Evolutionary conservation across 2,888 invertebrate genomes (phyloP).

Genomic region (Metalampra italica): DNA sequence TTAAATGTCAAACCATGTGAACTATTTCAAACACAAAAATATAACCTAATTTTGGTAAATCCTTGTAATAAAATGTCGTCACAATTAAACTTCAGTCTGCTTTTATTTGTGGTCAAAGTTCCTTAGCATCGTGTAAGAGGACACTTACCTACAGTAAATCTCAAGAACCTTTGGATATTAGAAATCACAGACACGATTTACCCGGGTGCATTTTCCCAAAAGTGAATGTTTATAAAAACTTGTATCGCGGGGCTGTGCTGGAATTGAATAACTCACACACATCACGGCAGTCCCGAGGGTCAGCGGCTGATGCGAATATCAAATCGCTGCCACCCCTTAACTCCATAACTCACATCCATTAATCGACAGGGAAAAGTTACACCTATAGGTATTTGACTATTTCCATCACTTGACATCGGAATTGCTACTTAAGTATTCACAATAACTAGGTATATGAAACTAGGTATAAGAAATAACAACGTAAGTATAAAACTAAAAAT

Average conservation of each 20-base stretch:
- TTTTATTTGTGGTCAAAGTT: too few species aligned
- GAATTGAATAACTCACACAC: slow-evolving; percentile 48
- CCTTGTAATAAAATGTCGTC: too few species aligned
- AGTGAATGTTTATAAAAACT: slow-evolving; percentile 49
- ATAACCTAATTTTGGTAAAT: too few species aligned
- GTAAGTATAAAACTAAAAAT: slow-evolving; percentile 50
- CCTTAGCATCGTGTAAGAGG: too few species aligned
- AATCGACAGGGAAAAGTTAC: slow-evolving; percentile 51
- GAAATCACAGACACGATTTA: slow-evolving; percentile 31
- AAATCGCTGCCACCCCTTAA: slow-evolving; percentile 70
- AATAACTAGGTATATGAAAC: slow-evolving; percentile 2
- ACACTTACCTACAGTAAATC: too few species aligned
- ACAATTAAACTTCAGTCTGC: too few species aligned
- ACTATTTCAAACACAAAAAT: too few species aligned
- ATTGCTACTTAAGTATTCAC: slow-evolving; percentile 16
- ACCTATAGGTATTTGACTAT: slow-evolving; percentile 48
- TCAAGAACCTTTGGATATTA: background rate
- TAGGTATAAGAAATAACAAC: background rate
- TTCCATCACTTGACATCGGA: slow-evolving; percentile 38
- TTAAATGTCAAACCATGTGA: too few species aligned
- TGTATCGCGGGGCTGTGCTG: slow-evolving; percentile 48
- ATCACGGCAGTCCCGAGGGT: slow-evolving; percentile 61
- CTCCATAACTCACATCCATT: slow-evolving; percentile 67
- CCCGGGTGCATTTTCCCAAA: slow-evolving; percentile 41
- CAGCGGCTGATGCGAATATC: slow-evolving; percentile 69